A percentile compares a stretch with the other conserved stretches of the same genome.
phyloP scores from a whole-genome alignment of 2,797 vertebrate species.

The Buphagus erythrorhynchus region DNA sequence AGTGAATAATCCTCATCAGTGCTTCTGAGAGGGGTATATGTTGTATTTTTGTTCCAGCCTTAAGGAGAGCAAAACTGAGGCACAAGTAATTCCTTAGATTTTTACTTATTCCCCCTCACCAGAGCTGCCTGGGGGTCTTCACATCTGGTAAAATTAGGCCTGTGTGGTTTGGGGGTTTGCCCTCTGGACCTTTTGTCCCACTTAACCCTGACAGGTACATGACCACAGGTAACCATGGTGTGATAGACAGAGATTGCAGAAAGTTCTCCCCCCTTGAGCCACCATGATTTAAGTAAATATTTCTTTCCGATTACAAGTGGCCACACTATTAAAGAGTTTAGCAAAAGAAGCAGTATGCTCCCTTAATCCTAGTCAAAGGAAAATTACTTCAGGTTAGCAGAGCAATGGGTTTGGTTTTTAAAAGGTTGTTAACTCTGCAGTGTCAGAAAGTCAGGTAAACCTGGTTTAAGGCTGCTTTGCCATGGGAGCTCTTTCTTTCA shows the following conservation, averaged over 20 bases:
- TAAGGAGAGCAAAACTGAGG: neutral
- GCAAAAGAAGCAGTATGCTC: neutral
- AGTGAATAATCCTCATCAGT: neutral
- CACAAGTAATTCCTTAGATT: neutral
- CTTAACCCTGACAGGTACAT: neutral
- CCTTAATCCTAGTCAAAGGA: neutral
- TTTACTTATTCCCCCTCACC: neutral
- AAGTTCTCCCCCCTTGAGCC: neutral
- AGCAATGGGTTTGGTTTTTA: neutral
- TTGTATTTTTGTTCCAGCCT: neutral
- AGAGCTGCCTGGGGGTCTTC: neutral
- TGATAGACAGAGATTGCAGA: neutral
- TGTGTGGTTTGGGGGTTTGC: neutral
- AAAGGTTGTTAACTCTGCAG: neutral
- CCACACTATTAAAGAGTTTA: neutral
- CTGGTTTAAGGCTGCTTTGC: neutral
- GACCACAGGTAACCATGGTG: neutral
- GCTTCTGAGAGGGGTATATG: neutral
- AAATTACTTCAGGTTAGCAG: neutral
- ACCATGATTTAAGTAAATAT: neutral
- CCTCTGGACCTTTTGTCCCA: neutral
- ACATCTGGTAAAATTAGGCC: neutral
- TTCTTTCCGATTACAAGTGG: neutral
- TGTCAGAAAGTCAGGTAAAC: neutral
- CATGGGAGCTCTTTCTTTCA: neutral